These are phyloP conservation scores for Podabrus alpinus DNA, from an alignment of 2,888 invertebrate species.

Conservation along the genomic window DNA sequence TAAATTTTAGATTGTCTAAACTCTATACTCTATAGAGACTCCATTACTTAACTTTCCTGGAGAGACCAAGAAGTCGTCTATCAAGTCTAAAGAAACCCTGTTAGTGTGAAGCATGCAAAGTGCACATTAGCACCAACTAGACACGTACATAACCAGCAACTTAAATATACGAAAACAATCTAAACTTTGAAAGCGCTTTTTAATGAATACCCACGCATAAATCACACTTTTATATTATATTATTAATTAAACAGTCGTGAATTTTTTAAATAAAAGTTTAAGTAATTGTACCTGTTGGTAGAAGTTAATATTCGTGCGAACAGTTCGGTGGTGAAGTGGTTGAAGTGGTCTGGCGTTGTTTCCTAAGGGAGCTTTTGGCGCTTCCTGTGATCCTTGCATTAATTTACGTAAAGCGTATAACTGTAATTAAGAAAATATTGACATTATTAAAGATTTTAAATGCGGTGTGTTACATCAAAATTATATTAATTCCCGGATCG, in stretches of 20 bases:
- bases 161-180: slow-evolving; percentile 39
- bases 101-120: slow-evolving; percentile 37
- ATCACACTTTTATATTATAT: background rate
- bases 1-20: slow-evolving; percentile 25
- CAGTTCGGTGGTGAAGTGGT: slow-evolving; percentile 88
- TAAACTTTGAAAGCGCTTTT: slow-evolving; percentile 6
- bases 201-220: slow-evolving; percentile 9
- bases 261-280: slow-evolving; percentile 23
- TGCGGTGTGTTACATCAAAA: slow-evolving; percentile 15
- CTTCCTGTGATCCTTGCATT: slow-evolving; percentile 85
- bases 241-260: slow-evolving; percentile 4
- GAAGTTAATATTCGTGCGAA: slow-evolving; percentile 97
- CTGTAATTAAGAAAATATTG: slow-evolving; percentile 58
- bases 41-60: slow-evolving; percentile 34
- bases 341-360: slow-evolving; percentile 95
- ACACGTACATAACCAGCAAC: slow-evolving; percentile 40
- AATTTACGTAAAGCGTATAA: slow-evolving; percentile 84
- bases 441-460: slow-evolving; percentile 29
- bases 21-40: slow-evolving; percentile 13
- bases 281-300: slow-evolving; percentile 59
- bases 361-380: slow-evolving; percentile 88
- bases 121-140: slow-evolving; percentile 37
- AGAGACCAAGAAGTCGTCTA: slow-evolving; percentile 39
- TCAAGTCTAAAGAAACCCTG: slow-evolving; percentile 31
- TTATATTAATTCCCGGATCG: background rate